phyloP scores from a whole-genome alignment of 2,888 invertebrate species.

The Conops quadrifasciatus region DNA sequence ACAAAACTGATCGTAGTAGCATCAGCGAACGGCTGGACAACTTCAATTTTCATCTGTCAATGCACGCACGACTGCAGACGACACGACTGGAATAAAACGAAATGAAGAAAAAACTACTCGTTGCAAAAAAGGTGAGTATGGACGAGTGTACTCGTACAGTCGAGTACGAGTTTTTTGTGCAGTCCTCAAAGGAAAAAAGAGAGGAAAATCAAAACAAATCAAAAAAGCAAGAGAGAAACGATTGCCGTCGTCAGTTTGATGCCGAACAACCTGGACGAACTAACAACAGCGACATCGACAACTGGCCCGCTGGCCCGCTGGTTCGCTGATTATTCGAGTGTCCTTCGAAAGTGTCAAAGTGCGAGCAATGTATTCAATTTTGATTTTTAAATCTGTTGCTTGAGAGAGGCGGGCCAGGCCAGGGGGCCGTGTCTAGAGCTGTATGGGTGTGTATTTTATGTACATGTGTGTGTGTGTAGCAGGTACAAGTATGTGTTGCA shows the following conservation, averaged over 20 bases:
- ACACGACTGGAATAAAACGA: not conserved
- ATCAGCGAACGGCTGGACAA: slow-evolving; percentile 17
- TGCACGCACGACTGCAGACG: slow-evolving; percentile 17
- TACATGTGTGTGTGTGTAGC: not conserved
- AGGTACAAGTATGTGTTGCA: not conserved
- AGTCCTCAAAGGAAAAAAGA: too few species aligned
- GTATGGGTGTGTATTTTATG: not conserved
- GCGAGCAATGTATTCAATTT: slow-evolving; percentile 31
- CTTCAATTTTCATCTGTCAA: slow-evolving; percentile 34
- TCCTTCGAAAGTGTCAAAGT: slow-evolving; percentile 21
- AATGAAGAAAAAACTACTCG: not conserved
- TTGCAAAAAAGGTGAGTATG: not conserved
- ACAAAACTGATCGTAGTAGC: too few species aligned
- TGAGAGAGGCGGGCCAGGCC: not conserved
- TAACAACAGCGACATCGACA: not conserved
- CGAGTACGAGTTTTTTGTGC: too few species aligned
- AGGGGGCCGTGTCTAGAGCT: not conserved
- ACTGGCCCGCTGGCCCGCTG: not conserved
- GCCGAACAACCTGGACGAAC: not conserved
- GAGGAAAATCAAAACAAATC: too few species aligned
- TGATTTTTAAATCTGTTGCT: slow-evolving; percentile 18
- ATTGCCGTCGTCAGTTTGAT: not conserved
- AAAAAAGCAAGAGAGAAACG: too few species aligned
- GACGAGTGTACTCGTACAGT: not conserved
- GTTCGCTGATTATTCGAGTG: slow-evolving; percentile 5